These are phyloP conservation scores for Elegia similella DNA, from an alignment of 2,888 invertebrate species.

Conservation along the genomic window DNA sequence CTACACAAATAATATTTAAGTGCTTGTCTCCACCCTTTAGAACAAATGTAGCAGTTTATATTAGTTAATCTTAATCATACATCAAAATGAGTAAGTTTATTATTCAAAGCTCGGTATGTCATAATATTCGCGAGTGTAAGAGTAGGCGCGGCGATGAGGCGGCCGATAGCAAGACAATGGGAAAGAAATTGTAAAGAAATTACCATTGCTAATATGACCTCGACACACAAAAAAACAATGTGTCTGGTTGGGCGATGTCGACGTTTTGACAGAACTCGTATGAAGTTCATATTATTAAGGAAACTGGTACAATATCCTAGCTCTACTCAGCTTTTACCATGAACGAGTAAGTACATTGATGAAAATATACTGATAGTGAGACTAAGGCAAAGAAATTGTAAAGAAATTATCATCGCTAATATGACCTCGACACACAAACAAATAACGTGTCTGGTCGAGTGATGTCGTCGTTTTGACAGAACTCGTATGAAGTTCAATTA, in stretches of 20 bases:
- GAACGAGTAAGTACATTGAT: too few relatives aligned
- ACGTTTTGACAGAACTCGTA: background rate
- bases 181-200: constrained; percentile 26
- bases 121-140: constrained; percentile 1
- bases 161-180: constrained; percentile 21
- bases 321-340: too few relatives aligned
- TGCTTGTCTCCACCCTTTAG: too few relatives aligned
- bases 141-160: background rate
- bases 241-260: constrained; percentile 1
- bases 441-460: constrained; percentile 1
- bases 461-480: constrained; percentile 1
- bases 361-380: constrained; percentile 18
- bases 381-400: constrained; percentile 24
- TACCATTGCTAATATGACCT: constrained; percentile 25
- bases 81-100: background rate
- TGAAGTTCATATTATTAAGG: too few relatives aligned
- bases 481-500: too few relatives aligned
- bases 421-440: constrained; percentile 18
- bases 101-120: background rate
- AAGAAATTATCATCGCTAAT: constrained; percentile 27
- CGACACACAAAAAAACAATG: constrained; percentile 4
- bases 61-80: background rate
- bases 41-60: too few relatives aligned
- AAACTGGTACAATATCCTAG: too few relatives aligned
- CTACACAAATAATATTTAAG: background rate